These are phyloP conservation scores for Heliconius himera DNA, from an alignment of 1,140 invertebrate genomes.

Conservation along the genomic window DNA sequence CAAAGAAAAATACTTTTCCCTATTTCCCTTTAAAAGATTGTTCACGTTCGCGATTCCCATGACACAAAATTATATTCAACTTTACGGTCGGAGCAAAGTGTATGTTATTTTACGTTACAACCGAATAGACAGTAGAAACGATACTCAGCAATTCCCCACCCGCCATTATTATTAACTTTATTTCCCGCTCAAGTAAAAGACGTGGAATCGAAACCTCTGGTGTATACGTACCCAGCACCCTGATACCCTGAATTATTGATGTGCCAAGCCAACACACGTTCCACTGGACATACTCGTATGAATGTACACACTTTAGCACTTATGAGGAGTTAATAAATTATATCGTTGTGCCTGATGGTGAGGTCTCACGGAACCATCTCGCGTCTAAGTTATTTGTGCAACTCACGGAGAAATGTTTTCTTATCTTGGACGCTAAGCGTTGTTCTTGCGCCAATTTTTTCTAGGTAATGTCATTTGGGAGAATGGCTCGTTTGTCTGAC, in stretches of 20 bases:
- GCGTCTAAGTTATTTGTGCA: conserved; percentile 30
- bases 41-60: conserved; percentile 37
- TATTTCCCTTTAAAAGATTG: conserved; percentile 40
- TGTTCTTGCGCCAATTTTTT: conserved; percentile 31
- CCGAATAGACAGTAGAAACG: conserved; percentile 44
- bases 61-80: conserved; percentile 46
- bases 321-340: conserved; percentile 81
- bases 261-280: conserved; percentile 49
- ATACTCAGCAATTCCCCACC: conserved; percentile 41
- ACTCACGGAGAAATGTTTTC: conserved; percentile 47
- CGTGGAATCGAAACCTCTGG: conserved; percentile 47
- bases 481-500: conserved; percentile 27
- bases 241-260: conserved; percentile 65
- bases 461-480: conserved; percentile 29
- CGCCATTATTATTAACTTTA: conserved; percentile 49
- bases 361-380: conserved; percentile 56
- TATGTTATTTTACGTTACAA: conserved; percentile 45
- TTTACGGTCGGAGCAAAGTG: conserved; percentile 40
- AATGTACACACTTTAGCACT: conserved; percentile 80
- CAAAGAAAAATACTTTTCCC: conserved; percentile 27
- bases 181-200: conserved; percentile 49
- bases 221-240: conserved; percentile 37
- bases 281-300: conserved; percentile 59
- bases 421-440: conserved; percentile 12
- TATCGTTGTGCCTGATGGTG: conserved; percentile 56